Conservation (phyloP, 2,113 vertebrate species). For the Balaeniceps rex region DNA sequence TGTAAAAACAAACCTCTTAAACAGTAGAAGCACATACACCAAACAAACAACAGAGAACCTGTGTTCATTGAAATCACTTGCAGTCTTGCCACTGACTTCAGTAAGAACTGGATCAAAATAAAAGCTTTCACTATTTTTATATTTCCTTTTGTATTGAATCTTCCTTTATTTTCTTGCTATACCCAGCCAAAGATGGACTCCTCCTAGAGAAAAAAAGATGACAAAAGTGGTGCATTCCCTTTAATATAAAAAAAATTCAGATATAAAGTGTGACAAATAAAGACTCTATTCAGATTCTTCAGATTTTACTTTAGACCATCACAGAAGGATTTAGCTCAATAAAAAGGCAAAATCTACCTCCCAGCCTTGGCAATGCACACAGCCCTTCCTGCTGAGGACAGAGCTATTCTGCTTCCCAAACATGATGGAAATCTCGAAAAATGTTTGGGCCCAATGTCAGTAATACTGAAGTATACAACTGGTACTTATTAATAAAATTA, state of each 20-base stretch:
- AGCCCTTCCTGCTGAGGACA: not conserved
- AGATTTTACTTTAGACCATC: not conserved
- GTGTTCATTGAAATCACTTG: not conserved
- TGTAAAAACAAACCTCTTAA: slow-evolving; percentile 30
- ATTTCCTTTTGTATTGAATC: not conserved
- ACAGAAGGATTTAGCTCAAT: not conserved
- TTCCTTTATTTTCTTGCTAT: slow-evolving; percentile 29
- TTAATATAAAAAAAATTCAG: not conserved
- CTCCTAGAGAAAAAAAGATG: slow-evolving; percentile 20
- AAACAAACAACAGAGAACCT: not conserved
- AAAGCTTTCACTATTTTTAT: not conserved
- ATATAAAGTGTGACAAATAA: not conserved
- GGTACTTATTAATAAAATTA: not conserved
- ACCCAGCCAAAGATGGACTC: slow-evolving; percentile 58
- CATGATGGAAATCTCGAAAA: not conserved
- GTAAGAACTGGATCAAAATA: not conserved
- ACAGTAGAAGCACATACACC: not conserved
- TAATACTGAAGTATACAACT: not conserved
- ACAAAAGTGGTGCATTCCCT: not conserved
- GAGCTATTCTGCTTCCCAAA: not conserved
- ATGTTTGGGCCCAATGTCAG: not conserved
- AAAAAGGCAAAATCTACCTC: not conserved
- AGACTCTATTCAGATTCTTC: not conserved
- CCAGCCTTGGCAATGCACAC: not conserved
- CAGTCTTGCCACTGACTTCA: not conserved